A percentile compares a stretch with the other conserved stretches of the same genome.
Conservation (phyloP, 2,113 vertebrate genomes). For the Pygoscelis antarcticus region DNA sequence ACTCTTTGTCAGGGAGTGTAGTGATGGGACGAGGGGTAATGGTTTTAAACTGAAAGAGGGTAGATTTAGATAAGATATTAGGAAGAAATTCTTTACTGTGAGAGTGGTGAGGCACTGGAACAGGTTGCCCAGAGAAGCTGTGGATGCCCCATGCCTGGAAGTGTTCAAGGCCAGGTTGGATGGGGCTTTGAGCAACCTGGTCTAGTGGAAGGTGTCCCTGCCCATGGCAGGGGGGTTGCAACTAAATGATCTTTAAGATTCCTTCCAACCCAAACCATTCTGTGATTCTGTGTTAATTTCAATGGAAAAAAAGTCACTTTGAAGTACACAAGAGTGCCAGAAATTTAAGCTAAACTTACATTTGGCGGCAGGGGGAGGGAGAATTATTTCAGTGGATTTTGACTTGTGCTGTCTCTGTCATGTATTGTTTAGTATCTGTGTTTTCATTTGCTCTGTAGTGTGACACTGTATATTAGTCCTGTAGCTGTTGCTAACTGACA, state of each 20-base stretch:
- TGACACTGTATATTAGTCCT: background rate
- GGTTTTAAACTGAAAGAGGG: background rate
- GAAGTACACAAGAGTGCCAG: background rate
- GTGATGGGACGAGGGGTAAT: background rate
- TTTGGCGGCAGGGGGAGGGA: background rate
- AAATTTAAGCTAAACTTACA: background rate
- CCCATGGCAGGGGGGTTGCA: background rate
- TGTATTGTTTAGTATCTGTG: background rate
- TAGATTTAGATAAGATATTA: too few relatives aligned
- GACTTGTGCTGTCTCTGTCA: background rate
- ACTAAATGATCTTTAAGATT: background rate
- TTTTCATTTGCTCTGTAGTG: background rate
- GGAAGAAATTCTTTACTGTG: too few relatives aligned
- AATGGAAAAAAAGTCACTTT: background rate
- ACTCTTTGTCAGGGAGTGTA: background rate
- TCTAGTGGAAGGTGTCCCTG: background rate
- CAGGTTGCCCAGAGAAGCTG: too few relatives aligned
- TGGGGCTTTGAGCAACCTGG: background rate
- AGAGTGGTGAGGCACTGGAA: too few relatives aligned
- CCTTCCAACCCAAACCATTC: background rate
- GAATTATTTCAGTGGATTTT: background rate
- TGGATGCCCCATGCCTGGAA: background rate
- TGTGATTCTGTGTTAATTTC: background rate
- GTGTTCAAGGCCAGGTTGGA: background rate
- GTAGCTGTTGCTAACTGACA: background rate